A percentile compares a stretch with the other conserved stretches of the same genome.
Evolutionary conservation across 2,888 invertebrate genomes (phyloP).

Genomic region (Melanchra persicariae): DNA sequence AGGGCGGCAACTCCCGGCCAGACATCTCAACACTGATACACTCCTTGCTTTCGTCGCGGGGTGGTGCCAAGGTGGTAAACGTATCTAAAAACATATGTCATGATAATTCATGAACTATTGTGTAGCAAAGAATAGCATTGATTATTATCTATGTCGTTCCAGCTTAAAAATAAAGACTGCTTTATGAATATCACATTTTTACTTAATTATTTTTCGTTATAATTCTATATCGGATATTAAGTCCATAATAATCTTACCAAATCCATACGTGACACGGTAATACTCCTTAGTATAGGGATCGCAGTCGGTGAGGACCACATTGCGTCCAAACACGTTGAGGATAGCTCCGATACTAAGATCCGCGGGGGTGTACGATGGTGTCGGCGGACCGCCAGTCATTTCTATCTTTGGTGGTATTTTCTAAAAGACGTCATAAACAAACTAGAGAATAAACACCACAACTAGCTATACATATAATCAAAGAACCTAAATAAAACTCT

Average conservation of each 20-base stretch:
- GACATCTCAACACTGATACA: conserved; percentile 75
- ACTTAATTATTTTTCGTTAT: too few species aligned
- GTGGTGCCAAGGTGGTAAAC: conserved; percentile 91
- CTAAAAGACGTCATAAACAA: conserved; percentile 65
- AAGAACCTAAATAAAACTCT: not conserved
- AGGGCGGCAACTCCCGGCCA: conserved; percentile 93
- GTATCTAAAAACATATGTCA: conserved; percentile 84
- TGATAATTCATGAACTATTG: too few species aligned
- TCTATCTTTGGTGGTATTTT: conserved; percentile 83
- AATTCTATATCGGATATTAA: too few species aligned
- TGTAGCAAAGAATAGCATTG: too few species aligned
- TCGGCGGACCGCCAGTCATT: conserved; percentile 83
- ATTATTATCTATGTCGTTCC: too few species aligned
- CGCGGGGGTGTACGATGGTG: conserved; percentile 91
- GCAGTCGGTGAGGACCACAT: conserved; percentile 95
- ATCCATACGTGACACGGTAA: conserved; percentile 93
- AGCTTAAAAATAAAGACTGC: too few species aligned
- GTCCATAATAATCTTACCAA: conserved; percentile 81
- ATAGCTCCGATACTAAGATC: conserved; percentile 96
- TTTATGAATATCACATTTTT: too few species aligned
- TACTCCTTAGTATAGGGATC: conserved; percentile 96
- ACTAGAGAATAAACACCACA: not conserved
- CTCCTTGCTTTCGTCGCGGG: conserved; percentile 78
- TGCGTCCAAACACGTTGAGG: conserved; percentile 95
- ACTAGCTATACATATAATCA: not conserved